These are phyloP conservation scores for Lycophotia porphyrea DNA, from an alignment of 2,888 invertebrate species.

Conservation along the genomic window DNA sequence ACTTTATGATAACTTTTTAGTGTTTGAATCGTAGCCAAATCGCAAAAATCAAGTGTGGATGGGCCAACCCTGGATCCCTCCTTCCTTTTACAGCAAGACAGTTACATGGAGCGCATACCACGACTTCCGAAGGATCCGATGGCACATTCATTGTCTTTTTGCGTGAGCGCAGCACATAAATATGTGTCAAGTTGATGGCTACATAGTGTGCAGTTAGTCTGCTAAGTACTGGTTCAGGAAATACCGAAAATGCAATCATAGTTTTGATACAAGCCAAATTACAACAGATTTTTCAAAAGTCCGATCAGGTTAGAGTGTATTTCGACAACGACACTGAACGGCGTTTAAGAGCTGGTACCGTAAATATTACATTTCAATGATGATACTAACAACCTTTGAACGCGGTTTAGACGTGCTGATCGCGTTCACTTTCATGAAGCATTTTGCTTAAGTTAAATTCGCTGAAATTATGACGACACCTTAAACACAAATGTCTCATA, in stretches of 20 bases:
- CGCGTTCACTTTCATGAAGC: background rate
- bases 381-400: too few species aligned
- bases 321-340: background rate
- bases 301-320: background rate
- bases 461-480: background rate
- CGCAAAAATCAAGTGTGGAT: background rate
- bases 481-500: background rate
- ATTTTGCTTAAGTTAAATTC: background rate
- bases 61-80: conserved; percentile 53
- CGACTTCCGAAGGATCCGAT: conserved; percentile 62
- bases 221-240: conserved; percentile 22
- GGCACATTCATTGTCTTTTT: conserved; percentile 71
- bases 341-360: background rate
- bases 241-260: background rate
- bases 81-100: conserved; percentile 67
- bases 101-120: conserved; percentile 75
- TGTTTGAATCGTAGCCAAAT: background rate
- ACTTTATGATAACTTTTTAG: background rate
- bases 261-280: background rate
- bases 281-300: background rate
- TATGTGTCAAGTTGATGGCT: conserved; percentile 64
- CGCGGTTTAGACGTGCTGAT: too few species aligned
- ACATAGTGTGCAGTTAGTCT: conserved; percentile 25
- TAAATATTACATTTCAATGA: background rate
- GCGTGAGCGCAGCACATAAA: conserved; percentile 60